phyloP scores from a whole-genome alignment of 2,888 invertebrate species.

The Cheilosia urbana region DNA sequence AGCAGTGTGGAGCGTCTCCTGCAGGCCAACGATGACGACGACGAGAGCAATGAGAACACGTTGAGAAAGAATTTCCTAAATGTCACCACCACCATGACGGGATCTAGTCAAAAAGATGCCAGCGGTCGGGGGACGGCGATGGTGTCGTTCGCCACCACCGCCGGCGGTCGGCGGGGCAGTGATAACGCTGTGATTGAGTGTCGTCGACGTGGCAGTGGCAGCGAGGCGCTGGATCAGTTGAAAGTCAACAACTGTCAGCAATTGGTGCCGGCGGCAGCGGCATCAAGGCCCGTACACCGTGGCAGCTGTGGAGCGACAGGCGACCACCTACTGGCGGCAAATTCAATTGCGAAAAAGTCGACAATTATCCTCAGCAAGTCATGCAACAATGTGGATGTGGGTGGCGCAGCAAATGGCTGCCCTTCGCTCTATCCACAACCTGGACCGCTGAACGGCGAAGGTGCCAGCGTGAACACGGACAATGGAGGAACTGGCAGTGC shows the following conservation, averaged over 20 bases:
- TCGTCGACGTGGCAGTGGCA: constrained; percentile 63
- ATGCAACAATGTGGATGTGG: constrained; percentile 81
- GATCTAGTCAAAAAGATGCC: constrained; percentile 76
- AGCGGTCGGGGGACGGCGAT: constrained; percentile 41
- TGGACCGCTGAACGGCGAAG: constrained; percentile 46
- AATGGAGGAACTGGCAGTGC: constrained; percentile 22
- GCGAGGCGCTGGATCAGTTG: constrained; percentile 77
- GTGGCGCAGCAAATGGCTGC: constrained; percentile 64
- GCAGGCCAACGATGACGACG: constrained; percentile 76
- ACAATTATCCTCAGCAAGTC: constrained; percentile 83
- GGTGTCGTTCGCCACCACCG: constrained; percentile 69
- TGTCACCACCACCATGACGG: constrained; percentile 50
- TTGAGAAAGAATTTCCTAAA: constrained; percentile 64
- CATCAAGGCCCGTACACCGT: constrained; percentile 80
- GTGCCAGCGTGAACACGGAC: constrained; percentile 68
- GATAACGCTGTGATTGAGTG: constrained; percentile 77
- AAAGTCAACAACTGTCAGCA: constrained; percentile 81
- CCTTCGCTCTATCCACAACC: constrained; percentile 69
- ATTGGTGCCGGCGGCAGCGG: constrained; percentile 47
- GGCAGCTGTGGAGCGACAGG: constrained; percentile 83
- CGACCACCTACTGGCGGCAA: constrained; percentile 82
- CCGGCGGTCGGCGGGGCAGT: constrained; percentile 76
- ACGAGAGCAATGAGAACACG: constrained; percentile 75
- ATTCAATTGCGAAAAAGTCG: constrained; percentile 82
- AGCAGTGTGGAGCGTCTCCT: constrained; percentile 78